A percentile compares a stretch with the other conserved stretches of the same genome.
Evolutionary conservation across 2,888 invertebrate species (phyloP).

Genomic region (Oscheius sp.): DNA sequence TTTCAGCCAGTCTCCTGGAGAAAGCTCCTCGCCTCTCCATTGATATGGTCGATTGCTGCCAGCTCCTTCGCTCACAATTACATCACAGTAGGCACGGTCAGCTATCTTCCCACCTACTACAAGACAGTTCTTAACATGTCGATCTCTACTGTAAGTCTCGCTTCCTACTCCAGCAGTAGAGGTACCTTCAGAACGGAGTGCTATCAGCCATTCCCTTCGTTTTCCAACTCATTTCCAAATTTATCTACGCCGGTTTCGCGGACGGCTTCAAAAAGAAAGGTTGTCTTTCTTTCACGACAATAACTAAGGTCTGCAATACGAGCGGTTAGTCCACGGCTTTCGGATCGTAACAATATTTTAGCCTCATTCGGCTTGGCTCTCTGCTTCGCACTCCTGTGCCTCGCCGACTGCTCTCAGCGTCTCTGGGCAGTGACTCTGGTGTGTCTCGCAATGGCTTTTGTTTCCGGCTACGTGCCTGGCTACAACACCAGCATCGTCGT

Average conservation of each 20-base stretch:
- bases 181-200: slow-evolving; percentile 64
- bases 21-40: slow-evolving; percentile 60
- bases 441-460: slow-evolving; percentile 66
- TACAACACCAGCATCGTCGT: slow-evolving; percentile 72
- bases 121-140: slow-evolving; percentile 69
- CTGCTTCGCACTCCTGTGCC: slow-evolving; percentile 66
- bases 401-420: slow-evolving; percentile 64
- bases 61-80: slow-evolving; percentile 71
- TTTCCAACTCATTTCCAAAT: slow-evolving; percentile 68
- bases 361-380: slow-evolving; percentile 69
- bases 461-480: slow-evolving; percentile 72
- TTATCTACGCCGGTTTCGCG: slow-evolving; percentile 67
- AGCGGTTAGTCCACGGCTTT: slow-evolving; percentile 53
- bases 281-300: slow-evolving; percentile 50
- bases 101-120: slow-evolving; percentile 71
- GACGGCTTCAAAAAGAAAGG: slow-evolving; percentile 57
- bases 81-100: slow-evolving; percentile 71
- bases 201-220: slow-evolving; percentile 71
- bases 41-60: slow-evolving; percentile 69
- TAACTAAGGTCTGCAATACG: slow-evolving; percentile 68
- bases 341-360: slow-evolving; percentile 31
- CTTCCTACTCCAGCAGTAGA: slow-evolving; percentile 3
- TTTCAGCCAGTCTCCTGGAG: slow-evolving; percentile 57
- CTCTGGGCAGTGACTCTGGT: slow-evolving; percentile 62
- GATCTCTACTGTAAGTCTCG: slow-evolving; percentile 57